Evolutionary conservation across 92 coral and sea anemone species (phyloP), one percentile per base, ranked within the genome.

Genomic region (Actinostola sp.): DNA sequence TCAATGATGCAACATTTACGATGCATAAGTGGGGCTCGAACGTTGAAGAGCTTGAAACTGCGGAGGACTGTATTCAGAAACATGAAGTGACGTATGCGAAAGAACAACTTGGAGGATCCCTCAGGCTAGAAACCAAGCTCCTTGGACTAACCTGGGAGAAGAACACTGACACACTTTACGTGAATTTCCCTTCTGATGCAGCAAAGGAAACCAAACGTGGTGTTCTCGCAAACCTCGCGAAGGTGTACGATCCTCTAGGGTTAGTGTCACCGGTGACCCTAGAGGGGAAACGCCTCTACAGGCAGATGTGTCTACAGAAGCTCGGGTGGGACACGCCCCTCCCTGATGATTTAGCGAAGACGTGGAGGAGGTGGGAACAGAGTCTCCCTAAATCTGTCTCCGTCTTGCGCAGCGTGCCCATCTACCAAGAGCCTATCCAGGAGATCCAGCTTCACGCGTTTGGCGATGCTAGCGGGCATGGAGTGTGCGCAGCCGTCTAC

Each of bases 401-500:
- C 33, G 31, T 70, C 8, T 29, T 31, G 35, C 77, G 80, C 76
- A 78, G 86, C 43, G 27, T 79, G n/a, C 67, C 85, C 24, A 61
- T 56, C 59, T 75, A 46, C 60, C 85, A 51, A 70, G 82, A 70
- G 66, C 67, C 73, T 14, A 82, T 82, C 63, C 42, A 76, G 28
- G 88, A 82, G 50, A 49, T 82, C 27, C 80, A 83, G 51, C 52
- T 82, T 26, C 92, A 87, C 70, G 80, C 84, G 24, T 86, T 82
- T 63, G 88, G 92, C 11, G 92, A 82, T 61, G 76, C 83, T 17
- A 83, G 88, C 44, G 73, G 72, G 11, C 65, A 63, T 19, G 83
- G 83, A 60, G 89, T 84, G 53, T 48, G 89, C 35, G 81, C 85
- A 12, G 85, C 85, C 12, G 85, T 84, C 17, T 84, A 78, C 65